A percentile compares a stretch with the other conserved stretches of the same genome.
These are phyloP conservation scores for Palythoa grandis DNA, from an alignment of 92 coral and sea anemone species.

Conservation along the genomic window DNA sequence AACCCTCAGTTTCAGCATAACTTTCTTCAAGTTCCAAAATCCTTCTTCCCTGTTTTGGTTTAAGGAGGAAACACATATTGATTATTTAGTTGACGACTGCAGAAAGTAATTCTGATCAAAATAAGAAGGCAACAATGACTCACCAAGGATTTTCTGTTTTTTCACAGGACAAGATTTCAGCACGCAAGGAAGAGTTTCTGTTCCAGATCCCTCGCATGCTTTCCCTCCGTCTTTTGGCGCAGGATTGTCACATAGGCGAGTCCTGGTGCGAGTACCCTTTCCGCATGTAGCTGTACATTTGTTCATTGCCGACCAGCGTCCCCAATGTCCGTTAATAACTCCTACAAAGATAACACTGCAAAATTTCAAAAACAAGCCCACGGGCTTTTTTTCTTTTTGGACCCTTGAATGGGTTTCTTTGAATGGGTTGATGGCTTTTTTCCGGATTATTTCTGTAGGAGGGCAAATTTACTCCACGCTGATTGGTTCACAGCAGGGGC, in stretches of 20 bases:
- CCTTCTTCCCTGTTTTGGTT: too few species aligned
- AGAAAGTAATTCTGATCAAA: neutral
- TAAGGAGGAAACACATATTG: neutral
- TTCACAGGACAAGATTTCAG: slow-evolving; percentile 9
- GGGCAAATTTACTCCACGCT: too few species aligned
- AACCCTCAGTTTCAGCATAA: too few species aligned
- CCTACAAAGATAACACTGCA: neutral
- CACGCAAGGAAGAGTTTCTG: neutral
- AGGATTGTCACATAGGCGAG: slow-evolving; percentile 38
- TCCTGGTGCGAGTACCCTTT: slow-evolving; percentile 25
- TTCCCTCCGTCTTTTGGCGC: slow-evolving; percentile 16
- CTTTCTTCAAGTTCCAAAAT: too few species aligned
- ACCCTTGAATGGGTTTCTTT: too few species aligned
- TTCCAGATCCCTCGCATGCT: slow-evolving; percentile 6
- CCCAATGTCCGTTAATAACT: slow-evolving; percentile 35
- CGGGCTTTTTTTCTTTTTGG: too few species aligned
- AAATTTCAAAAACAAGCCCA: too few species aligned
- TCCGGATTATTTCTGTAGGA: too few species aligned
- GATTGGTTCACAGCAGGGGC: too few species aligned
- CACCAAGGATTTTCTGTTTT: neutral
- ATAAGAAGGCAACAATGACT: neutral
- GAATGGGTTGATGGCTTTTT: too few species aligned
- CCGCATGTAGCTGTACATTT: slow-evolving; percentile 32
- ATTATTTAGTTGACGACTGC: neutral
- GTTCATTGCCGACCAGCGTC: slow-evolving; percentile 24